Evolutionary conservation across 2,113 vertebrate genomes (phyloP).

Genomic region (Zootoca vivipara): DNA sequence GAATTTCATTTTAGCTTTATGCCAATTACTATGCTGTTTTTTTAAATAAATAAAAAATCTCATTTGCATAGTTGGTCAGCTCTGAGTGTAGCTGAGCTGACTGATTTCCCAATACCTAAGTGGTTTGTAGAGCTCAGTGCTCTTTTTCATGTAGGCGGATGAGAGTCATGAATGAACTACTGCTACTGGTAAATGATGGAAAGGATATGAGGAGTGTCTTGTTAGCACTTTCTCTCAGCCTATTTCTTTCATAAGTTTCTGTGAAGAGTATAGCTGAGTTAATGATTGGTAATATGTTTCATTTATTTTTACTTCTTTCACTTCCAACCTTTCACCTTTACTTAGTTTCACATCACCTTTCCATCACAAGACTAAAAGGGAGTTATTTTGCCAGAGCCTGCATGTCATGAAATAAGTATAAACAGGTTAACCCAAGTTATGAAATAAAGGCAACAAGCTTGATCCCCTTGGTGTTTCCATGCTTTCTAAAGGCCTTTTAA

Average conservation of each 20-base stretch:
- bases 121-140: slow-evolving; percentile 21
- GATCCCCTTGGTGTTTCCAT: slow-evolving; percentile 42
- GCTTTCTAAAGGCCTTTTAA: slow-evolving; percentile 49
- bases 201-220: slow-evolving; percentile 15
- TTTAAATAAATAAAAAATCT: neutral
- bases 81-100: slow-evolving; percentile 37
- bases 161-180: slow-evolving; percentile 47
- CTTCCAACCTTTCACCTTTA: neutral
- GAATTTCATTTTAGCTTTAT: neutral
- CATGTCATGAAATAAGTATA: neutral
- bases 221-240: neutral
- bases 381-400: neutral
- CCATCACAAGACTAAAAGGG: neutral
- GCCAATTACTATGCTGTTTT: neutral
- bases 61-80: neutral
- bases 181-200: slow-evolving; percentile 22
- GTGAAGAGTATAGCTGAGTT: neutral
- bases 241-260: neutral
- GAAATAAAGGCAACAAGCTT: slow-evolving; percentile 37
- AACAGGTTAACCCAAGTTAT: slow-evolving; percentile 28
- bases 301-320: slow-evolving; percentile 15
- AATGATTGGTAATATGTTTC: slow-evolving; percentile 16
- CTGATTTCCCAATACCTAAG: slow-evolving; percentile 37
- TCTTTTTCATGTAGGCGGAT: slow-evolving; percentile 42
- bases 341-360: slow-evolving; percentile 13